These are phyloP conservation scores for Molossus molossus DNA, from an alignment of 2,797 vertebrate species.

Conservation along the genomic window DNA sequence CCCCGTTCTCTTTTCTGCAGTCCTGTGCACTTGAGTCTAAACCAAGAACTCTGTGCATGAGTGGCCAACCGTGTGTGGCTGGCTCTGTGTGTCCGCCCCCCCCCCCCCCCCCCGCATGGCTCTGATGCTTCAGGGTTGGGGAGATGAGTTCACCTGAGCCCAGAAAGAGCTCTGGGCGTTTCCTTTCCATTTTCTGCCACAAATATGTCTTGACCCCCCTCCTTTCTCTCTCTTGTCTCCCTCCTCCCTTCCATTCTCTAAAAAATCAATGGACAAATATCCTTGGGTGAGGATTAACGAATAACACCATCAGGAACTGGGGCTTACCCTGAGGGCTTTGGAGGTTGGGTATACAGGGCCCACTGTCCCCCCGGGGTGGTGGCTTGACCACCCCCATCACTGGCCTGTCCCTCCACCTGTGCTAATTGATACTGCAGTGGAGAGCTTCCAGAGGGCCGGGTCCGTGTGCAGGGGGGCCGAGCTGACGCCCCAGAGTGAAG, in stretches of 20 bases:
- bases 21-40: not conserved
- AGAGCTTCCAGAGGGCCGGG: not conserved
- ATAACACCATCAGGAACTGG: not conserved
- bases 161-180: not conserved
- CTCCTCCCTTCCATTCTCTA: not conserved
- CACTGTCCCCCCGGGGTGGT: too few relatives aligned
- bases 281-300: too few relatives aligned
- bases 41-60: not conserved
- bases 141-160: not conserved
- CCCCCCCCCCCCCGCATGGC: not conserved
- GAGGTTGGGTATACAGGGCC: not conserved
- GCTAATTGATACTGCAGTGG: too few relatives aligned
- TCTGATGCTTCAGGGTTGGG: not conserved
- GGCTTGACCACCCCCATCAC: not conserved
- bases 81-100: not conserved
- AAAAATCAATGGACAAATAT: not conserved
- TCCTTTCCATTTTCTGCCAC: conserved; percentile 18
- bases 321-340: not conserved
- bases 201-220: not conserved
- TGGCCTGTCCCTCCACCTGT: not conserved
- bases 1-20: not conserved
- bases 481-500: too few relatives aligned
- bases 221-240: not conserved
- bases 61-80: not conserved
- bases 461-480: not conserved